These are phyloP conservation scores for Thumatha senex DNA, from an alignment of 2,888 invertebrate species.

Conservation along the genomic window DNA sequence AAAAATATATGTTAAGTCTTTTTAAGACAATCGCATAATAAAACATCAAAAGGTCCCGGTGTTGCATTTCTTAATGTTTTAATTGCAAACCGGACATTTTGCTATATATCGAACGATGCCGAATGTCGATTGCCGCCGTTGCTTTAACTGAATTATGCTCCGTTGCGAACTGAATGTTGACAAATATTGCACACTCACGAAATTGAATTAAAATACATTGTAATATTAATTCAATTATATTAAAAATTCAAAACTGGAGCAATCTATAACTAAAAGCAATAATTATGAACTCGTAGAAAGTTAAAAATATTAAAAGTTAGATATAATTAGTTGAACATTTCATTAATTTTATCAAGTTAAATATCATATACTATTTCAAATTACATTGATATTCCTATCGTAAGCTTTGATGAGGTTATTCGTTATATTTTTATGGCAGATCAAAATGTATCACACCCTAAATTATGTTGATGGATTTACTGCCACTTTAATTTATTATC, in stretches of 20 bases:
- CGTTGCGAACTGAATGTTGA: slow-evolving; percentile 37
- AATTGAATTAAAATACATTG: slow-evolving; percentile 18
- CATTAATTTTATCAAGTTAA: slow-evolving; percentile 21
- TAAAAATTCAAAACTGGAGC: slow-evolving; percentile 15
- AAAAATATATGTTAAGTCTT: slow-evolving; percentile 22
- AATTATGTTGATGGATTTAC: slow-evolving; percentile 16
- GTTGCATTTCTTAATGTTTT: slow-evolving; percentile 57
- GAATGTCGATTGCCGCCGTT: slow-evolving; percentile 43
- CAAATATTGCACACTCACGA: slow-evolving; percentile 40
- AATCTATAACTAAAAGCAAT: slow-evolving; percentile 9
- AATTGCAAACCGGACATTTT: slow-evolving; percentile 41
- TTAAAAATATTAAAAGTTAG: slow-evolving; percentile 17
- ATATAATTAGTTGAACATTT: slow-evolving; percentile 21
- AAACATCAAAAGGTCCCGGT: slow-evolving; percentile 31
- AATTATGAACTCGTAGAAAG: background rate
- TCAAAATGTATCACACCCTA: slow-evolving; percentile 45
- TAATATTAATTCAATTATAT: slow-evolving; percentile 26
- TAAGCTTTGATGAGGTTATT: slow-evolving; percentile 36
- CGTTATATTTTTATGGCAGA: slow-evolving; percentile 39
- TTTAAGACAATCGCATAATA: slow-evolving; percentile 37
- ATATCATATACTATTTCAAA: slow-evolving; percentile 16
- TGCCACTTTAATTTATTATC: slow-evolving; percentile 39
- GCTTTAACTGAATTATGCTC: slow-evolving; percentile 54
- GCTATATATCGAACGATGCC: slow-evolving; percentile 46
- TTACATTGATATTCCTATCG: slow-evolving; percentile 28